These are phyloP conservation scores for Pontoporia blainvillei DNA, from an alignment of 2,113 vertebrate genomes.

Conservation along the genomic window DNA sequence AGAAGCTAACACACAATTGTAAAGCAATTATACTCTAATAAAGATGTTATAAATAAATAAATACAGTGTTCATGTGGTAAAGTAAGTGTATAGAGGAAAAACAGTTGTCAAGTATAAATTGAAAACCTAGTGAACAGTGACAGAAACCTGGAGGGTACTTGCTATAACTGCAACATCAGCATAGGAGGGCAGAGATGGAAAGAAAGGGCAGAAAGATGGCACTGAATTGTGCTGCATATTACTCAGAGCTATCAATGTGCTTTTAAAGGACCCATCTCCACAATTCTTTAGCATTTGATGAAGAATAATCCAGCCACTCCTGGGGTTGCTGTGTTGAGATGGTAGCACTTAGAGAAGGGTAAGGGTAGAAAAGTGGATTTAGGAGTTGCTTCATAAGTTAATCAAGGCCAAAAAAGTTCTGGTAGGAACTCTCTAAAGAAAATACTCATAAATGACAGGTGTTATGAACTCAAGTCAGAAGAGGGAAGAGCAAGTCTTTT, in stretches of 20 bases:
- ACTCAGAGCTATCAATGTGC: neutral
- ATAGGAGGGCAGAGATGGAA: neutral
- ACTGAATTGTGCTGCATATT: neutral
- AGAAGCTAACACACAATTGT: too few species aligned
- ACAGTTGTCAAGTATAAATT: neutral
- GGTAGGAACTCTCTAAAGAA: neutral
- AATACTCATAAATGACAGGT: neutral
- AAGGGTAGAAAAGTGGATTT: neutral
- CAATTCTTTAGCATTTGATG: neutral
- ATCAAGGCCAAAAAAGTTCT: neutral
- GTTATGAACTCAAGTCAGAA: neutral
- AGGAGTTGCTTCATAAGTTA: neutral
- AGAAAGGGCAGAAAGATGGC: neutral
- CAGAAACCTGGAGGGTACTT: neutral
- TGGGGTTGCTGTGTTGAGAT: neutral
- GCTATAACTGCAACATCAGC: neutral
- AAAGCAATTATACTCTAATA: too few species aligned
- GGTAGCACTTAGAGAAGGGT: neutral
- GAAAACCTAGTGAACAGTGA: neutral
- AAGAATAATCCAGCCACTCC: neutral
- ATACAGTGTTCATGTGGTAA: neutral
- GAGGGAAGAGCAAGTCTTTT: neutral
- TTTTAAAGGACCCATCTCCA: neutral
- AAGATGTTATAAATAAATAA: too few species aligned
- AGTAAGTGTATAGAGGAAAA: neutral